Evolutionary conservation across 1,140 invertebrate genomes (phyloP).

Genomic region (Neuroterus valhalla): DNA sequence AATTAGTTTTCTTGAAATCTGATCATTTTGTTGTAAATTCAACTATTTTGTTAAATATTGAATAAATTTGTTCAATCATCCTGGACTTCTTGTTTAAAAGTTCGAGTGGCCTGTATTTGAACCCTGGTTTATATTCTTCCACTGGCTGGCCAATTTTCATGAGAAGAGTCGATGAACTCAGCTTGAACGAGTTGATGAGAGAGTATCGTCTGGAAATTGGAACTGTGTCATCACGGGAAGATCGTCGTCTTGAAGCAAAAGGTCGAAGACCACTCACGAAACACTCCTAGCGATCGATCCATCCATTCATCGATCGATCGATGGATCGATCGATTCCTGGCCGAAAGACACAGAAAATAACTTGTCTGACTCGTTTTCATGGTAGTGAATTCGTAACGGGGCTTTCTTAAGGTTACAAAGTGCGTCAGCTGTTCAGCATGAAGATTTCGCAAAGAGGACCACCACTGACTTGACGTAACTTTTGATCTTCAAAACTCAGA

Average conservation of each 20-base stretch:
- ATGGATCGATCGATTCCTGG: not conserved
- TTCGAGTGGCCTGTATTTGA: no score
- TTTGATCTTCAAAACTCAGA: not conserved
- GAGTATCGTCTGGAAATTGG: not conserved
- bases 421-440: not conserved
- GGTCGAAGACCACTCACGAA: constrained; percentile 1
- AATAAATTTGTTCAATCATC: no score
- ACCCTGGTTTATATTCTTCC: no score
- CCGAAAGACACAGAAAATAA: constrained; percentile 1
- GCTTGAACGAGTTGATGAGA: not conserved
- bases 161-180: not conserved
- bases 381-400: constrained; percentile 3
- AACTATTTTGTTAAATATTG: no score
- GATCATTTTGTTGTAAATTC: no score
- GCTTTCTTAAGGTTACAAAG: not conserved
- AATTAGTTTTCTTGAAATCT: no score
- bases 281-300: not conserved
- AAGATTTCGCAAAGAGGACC: no score
- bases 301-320: not conserved
- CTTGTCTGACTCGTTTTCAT: constrained; percentile 4
- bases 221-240: constrained; percentile 6
- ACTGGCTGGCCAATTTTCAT: no score
- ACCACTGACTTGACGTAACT: constrained; percentile 2
- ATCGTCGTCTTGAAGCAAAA: not conserved
- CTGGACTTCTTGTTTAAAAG: no score